Evolutionary conservation across 2,888 invertebrate genomes (phyloP).

Genomic region (Tetragonula carbonaria): DNA sequence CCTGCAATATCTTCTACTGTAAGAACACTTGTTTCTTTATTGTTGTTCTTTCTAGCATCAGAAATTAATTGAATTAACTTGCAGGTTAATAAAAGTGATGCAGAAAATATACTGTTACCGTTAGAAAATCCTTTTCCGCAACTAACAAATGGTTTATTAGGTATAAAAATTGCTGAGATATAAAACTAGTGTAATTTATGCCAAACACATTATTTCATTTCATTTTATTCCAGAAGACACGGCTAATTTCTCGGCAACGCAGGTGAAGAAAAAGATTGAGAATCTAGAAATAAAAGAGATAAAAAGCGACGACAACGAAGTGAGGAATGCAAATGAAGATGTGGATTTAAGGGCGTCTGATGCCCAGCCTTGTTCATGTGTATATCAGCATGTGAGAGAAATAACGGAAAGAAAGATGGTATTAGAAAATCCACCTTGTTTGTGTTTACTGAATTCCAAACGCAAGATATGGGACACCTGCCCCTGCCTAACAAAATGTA

Average conservation of each 20-base stretch:
- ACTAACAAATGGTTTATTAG: constrained; percentile 60
- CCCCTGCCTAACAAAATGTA: constrained; percentile 75
- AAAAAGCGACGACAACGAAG: constrained; percentile 10
- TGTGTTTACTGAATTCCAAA: constrained; percentile 77
- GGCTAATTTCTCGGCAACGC: constrained; percentile 40
- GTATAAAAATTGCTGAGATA: constrained; percentile 50
- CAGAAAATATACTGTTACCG: constrained; percentile 37
- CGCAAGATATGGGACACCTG: constrained; percentile 73
- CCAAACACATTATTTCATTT: neutral
- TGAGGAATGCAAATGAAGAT: constrained; percentile 39
- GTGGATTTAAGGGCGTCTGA: constrained; percentile 57
- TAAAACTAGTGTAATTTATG: neutral
- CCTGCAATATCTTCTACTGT: constrained; percentile 42
- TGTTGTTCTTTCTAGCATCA: neutral
- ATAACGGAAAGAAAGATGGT: constrained; percentile 74
- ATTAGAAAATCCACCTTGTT: constrained; percentile 78
- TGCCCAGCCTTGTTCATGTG: constrained; percentile 75
- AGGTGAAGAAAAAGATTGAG: constrained; percentile 55
- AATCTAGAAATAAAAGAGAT: constrained; percentile 40
- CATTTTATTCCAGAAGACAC: constrained; percentile 50
- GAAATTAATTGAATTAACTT: constrained; percentile 14
- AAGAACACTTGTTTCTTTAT: constrained; percentile 21
- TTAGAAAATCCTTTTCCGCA: constrained; percentile 56
- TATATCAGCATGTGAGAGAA: constrained; percentile 76
- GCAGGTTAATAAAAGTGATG: constrained; percentile 42